phyloP scores from a whole-genome alignment of 2,888 invertebrate species.

The Calliopum simillimum region DNA sequence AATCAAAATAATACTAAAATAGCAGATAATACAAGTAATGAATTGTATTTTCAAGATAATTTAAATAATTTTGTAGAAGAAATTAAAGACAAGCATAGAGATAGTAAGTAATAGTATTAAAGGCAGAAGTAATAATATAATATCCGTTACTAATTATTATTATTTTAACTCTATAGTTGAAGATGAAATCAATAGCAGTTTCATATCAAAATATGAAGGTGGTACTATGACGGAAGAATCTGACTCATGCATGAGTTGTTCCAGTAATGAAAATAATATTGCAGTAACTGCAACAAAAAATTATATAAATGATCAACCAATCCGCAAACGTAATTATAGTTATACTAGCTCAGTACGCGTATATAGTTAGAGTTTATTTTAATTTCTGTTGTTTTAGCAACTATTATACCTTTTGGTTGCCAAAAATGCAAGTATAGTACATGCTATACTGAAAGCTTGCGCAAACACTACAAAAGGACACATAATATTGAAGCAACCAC shows the following conservation, averaged over 20 bases:
- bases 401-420: constrained; percentile 44
- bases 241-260: too few species aligned
- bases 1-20: background rate
- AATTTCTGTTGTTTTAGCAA: constrained; percentile 14
- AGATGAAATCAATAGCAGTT: background rate
- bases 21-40: background rate
- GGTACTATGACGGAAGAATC: too few species aligned
- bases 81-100: constrained; percentile 15
- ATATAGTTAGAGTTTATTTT: too few species aligned
- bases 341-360: background rate
- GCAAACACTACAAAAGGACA: constrained; percentile 43
- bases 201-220: too few species aligned
- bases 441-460: constrained; percentile 43
- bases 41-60: background rate
- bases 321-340: too few species aligned
- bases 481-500: constrained; percentile 38
- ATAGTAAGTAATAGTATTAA: background rate
- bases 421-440: constrained; percentile 42
- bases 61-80: constrained; percentile 14
- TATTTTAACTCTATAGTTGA: background rate
- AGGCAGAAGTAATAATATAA: too few species aligned
- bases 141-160: background rate
- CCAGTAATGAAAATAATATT: too few species aligned
- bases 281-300: too few species aligned
- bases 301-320: too few species aligned